A percentile compares a stretch with the other conserved stretches of the same genome.
phyloP scores from a whole-genome alignment of 1,140 invertebrate genomes.

The Drosophila melanogaster region DNA sequence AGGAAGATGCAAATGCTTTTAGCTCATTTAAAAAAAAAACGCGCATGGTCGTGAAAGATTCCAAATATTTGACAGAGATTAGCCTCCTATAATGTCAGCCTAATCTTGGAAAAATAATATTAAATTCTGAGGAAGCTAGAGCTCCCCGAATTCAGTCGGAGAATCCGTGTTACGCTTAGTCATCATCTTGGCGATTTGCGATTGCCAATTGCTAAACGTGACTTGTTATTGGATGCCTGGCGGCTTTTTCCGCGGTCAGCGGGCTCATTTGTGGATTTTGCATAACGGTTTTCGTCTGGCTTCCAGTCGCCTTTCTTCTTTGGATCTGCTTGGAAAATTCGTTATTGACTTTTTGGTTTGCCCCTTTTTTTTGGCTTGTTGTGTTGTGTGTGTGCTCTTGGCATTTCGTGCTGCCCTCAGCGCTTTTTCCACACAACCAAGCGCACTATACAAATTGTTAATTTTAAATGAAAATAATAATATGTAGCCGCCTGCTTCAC shows the following conservation, averaged over 20 bases:
- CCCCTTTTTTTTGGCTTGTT: conserved; percentile 12
- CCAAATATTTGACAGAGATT: conserved; percentile 25
- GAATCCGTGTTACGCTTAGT: conserved; percentile 45
- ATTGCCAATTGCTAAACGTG: conserved; percentile 62
- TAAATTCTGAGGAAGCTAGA: conserved; percentile 13
- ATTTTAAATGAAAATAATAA: conserved; percentile 71
- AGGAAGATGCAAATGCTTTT: neutral
- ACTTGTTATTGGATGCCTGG: conserved; percentile 64
- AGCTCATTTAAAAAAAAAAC: neutral
- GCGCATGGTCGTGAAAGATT: neutral
- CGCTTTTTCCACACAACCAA: conserved; percentile 52
- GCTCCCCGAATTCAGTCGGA: conserved; percentile 36
- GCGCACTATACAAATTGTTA: conserved; percentile 56
- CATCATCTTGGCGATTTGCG: conserved; percentile 41
- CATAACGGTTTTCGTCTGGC: conserved; percentile 64
- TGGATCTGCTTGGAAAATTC: conserved; percentile 55
- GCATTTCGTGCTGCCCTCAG: conserved; percentile 59
- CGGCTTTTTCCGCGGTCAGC: conserved; percentile 16
- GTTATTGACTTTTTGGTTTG: conserved; percentile 59
- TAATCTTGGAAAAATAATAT: conserved; percentile 7
- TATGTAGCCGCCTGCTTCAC: conserved; percentile 23
- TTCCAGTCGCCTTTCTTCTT: conserved; percentile 46
- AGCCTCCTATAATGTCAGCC: neutral
- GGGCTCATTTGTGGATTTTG: conserved; percentile 52
- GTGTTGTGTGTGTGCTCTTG: conserved; percentile 27